Evolutionary conservation across 1,140 invertebrate genomes (phyloP).

Genomic region (Chionoecetes opilio): DNA sequence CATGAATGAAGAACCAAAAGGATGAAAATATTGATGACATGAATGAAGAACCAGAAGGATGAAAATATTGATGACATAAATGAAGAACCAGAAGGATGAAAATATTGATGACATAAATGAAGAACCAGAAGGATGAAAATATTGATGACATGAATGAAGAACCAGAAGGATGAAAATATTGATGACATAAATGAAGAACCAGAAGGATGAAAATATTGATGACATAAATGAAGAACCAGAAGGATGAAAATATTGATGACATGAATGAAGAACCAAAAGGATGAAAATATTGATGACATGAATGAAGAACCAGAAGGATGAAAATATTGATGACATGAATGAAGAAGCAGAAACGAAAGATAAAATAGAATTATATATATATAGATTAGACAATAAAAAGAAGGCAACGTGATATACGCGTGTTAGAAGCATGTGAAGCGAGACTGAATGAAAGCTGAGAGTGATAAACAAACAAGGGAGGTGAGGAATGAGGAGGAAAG

Average conservation of each 20-base stretch:
- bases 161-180: too few relatives aligned
- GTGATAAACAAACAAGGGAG: not conserved
- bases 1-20: not conserved
- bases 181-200: too few relatives aligned
- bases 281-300: too few relatives aligned
- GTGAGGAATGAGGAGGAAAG: constrained; percentile 15
- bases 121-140: too few relatives aligned
- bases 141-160: too few relatives aligned
- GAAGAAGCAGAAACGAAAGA: not conserved
- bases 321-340: not conserved
- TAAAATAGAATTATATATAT: too few relatives aligned
- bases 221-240: too few relatives aligned
- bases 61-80: too few relatives aligned
- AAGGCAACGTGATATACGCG: not conserved
- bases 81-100: not conserved
- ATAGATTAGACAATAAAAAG: not conserved
- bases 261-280: too few relatives aligned
- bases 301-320: not conserved
- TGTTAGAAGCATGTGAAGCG: not conserved
- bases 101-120: not conserved
- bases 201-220: too few relatives aligned
- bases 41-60: not conserved
- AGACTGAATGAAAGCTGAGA: not conserved
- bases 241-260: too few relatives aligned
- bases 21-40: not conserved